These are phyloP conservation scores for Diploptera punctata DNA, from an alignment of 2,888 invertebrate genomes.

Conservation along the genomic window DNA sequence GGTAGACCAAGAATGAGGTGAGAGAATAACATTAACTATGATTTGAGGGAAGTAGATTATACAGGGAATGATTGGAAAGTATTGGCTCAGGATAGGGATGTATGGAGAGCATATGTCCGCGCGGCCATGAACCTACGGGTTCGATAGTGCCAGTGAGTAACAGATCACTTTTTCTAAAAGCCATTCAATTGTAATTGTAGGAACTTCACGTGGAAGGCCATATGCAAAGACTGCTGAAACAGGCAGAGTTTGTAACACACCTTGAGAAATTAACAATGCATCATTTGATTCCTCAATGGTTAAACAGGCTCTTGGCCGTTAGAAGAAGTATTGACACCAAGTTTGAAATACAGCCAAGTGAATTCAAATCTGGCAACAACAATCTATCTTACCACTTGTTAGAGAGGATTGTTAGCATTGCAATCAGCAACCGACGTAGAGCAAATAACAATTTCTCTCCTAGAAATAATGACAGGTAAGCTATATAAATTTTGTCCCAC, in stretches of 20 bases:
- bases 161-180: no score
- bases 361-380: not conserved
- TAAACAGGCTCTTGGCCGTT: slow-evolving; percentile 11
- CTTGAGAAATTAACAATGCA: slow-evolving; percentile 47
- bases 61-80: no score
- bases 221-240: slow-evolving; percentile 52
- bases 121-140: no score
- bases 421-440: slow-evolving; percentile 26
- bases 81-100: no score
- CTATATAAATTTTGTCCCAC: no score
- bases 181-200: no score
- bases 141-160: no score
- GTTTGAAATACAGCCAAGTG: slow-evolving; percentile 32
- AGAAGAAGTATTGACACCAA: slow-evolving; percentile 33
- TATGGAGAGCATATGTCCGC: no score
- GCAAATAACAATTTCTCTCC: not conserved
- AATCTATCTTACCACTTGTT: slow-evolving; percentile 21
- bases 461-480: no score
- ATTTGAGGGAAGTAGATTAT: no score
- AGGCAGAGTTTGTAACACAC: slow-evolving; percentile 53
- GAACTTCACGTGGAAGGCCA: slow-evolving; percentile 50
- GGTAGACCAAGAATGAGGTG: no score
- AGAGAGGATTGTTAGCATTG: slow-evolving; percentile 29
- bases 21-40: no score
- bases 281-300: slow-evolving; percentile 10